Base-by-base conservation (phyloP, 2,113 vertebrate genomes). In the Microcebus griseorufus region DNA sequence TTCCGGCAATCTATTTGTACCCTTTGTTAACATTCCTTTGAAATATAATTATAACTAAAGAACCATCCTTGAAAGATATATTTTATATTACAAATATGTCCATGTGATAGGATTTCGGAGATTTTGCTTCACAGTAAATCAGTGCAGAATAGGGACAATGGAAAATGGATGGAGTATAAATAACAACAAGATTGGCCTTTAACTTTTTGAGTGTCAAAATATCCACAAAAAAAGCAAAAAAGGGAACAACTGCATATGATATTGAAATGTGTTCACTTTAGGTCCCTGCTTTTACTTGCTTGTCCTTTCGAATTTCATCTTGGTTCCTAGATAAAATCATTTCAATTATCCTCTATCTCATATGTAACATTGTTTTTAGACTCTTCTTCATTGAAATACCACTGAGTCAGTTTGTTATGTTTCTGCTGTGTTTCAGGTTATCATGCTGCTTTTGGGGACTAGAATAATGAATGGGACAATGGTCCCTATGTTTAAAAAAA, bases 111-210 rank as follows among this genome's bases (percentile, higher is more conserved):
- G 4, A n/a, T 78, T 48, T 76, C 42, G 92, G 67, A 86, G 62
- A 73, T 90, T 93, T 93, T 76, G 34, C 34, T 84, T 94, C 51
- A 93, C 32, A 92, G 18, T 93, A 67, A 79, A 25, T 92, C 39
- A 65, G 62, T 92, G 12, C 48, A 73, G 80, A 70, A 51, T 93
- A 62, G 55, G 39, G 16, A n/a, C 53, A 34, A 25, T 64, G 25
- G 70, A 42, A 93, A 72, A 9, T 83, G 39, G 65, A 10, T 94
- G 37, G 11, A 29, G 11, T 84, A 6, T 82, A 70, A 14, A 37
- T 89, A 32, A 53, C 76, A 82, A 88, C 12, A 89, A 78, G 84
- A 82, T 72, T 86, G 55, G 34, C 11, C 34, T 25, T 65, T 87
- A 81, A 53, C 32, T 45, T 88, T 88, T 4, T 81, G 4, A 88